Conservation (phyloP, 2,888 invertebrate species). For the Platycheirus rosarum region DNA sequence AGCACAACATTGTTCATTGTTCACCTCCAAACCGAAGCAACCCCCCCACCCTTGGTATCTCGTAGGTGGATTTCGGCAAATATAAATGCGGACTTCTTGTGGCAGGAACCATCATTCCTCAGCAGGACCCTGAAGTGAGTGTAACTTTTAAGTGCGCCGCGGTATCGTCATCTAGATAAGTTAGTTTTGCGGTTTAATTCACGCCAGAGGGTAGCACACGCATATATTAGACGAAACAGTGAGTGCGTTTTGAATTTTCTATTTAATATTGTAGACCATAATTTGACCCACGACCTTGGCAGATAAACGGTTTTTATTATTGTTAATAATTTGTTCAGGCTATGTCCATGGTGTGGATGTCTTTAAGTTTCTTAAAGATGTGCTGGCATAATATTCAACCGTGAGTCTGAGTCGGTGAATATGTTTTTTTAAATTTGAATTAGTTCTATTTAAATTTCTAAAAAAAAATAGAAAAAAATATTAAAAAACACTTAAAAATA, state of each 20-base stretch:
- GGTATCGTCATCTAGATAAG: constrained; percentile 3
- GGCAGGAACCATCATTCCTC: constrained; percentile 59
- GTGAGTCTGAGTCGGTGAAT: no score
- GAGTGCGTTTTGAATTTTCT: constrained; percentile 34
- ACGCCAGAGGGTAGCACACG: constrained; percentile 14
- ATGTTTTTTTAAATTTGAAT: no score
- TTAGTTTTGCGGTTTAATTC: not conserved
- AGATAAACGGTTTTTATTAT: no score
- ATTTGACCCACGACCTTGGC: no score
- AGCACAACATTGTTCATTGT: constrained; percentile 18
- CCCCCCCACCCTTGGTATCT: constrained; percentile 19
- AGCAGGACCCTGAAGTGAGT: constrained; percentile 61
- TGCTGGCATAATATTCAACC: no score
- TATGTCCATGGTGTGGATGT: no score
- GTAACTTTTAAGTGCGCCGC: constrained; percentile 47
- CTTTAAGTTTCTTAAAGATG: no score
- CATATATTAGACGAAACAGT: constrained; percentile 26
- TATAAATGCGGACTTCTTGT: constrained; percentile 59
- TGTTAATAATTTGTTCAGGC: no score
- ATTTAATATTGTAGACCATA: not conserved
- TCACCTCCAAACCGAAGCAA: no score
- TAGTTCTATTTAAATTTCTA: no score
- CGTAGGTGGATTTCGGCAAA: constrained; percentile 50
- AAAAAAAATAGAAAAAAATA: no score
- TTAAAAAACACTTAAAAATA: no score